Evolutionary conservation across 2,888 invertebrate species (phyloP).

Genomic region (Dusona sp.): DNA sequence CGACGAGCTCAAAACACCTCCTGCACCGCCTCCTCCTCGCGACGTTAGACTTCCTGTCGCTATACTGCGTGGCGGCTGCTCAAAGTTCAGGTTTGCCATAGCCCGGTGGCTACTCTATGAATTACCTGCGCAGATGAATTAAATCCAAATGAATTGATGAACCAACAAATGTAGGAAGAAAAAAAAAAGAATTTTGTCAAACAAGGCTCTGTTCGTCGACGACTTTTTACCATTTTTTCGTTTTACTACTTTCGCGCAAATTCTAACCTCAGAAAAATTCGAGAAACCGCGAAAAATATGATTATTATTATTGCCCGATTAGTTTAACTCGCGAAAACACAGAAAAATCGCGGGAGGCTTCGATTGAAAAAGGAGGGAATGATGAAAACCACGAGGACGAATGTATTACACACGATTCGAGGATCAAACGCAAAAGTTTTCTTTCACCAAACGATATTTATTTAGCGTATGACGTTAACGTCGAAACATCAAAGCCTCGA

Average conservation of each 20-base stretch:
- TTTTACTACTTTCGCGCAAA: background rate
- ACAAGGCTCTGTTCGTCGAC: background rate
- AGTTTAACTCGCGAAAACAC: background rate
- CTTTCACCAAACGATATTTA: constrained; percentile 1
- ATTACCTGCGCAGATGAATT: constrained; percentile 70
- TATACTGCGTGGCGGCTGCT: constrained; percentile 95
- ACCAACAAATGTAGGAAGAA: background rate
- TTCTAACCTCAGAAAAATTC: constrained; percentile 1
- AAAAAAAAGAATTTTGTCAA: background rate
- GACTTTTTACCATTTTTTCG: background rate
- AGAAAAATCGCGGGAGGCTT: background rate
- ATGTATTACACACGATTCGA: background rate
- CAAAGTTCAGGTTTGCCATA: constrained; percentile 97
- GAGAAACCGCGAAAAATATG: background rate
- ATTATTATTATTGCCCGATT: background rate
- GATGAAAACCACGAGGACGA: background rate
- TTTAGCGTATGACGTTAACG: constrained; percentile 38
- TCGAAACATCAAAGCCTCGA: constrained; percentile 21
- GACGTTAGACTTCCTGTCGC: constrained; percentile 91
- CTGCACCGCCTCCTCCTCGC: constrained; percentile 88
- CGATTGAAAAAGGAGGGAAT: constrained; percentile 3
- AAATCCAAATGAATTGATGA: background rate
- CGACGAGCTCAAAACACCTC: constrained; percentile 86
- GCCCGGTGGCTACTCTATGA: constrained; percentile 86
- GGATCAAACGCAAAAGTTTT: constrained; percentile 17